These are phyloP conservation scores for Lepidocyrtoides sp. DNA, from an alignment of 2,888 invertebrate species.

Conservation along the genomic window DNA sequence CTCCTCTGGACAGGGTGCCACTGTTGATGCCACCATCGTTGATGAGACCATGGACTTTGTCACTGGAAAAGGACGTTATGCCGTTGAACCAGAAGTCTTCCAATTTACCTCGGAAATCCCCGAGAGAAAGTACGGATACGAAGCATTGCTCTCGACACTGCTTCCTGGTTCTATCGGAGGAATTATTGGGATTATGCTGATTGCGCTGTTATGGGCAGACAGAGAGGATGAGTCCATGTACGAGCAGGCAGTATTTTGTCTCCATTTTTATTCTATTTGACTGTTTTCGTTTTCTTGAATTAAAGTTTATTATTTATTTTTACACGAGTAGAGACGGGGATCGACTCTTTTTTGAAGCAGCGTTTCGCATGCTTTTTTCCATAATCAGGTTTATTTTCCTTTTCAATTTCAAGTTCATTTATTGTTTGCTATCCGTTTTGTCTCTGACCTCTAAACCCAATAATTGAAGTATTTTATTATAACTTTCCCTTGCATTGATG, in stretches of 20 bases:
- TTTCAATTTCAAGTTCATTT: constrained; percentile 18
- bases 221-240: constrained; percentile 84
- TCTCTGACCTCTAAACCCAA: too few relatives aligned
- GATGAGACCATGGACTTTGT: constrained; percentile 70
- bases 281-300: background rate
- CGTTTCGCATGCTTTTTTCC: constrained; percentile 83
- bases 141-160: constrained; percentile 81
- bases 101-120: constrained; percentile 82
- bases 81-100: constrained; percentile 76
- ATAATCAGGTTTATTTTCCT: constrained; percentile 80
- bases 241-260: background rate
- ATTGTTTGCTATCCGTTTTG: background rate
- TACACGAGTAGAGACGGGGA: constrained; percentile 83
- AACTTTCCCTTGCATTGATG: too few relatives aligned
- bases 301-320: background rate
- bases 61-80: constrained; percentile 50
- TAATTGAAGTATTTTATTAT: too few relatives aligned
- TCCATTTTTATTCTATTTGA: background rate
- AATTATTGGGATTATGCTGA: constrained; percentile 83
- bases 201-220: constrained; percentile 83
- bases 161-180: constrained; percentile 83
- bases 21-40: constrained; percentile 31
- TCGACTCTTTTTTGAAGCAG: constrained; percentile 85
- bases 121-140: constrained; percentile 81
- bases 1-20: background rate